phyloP scores from a whole-genome alignment of 2,888 invertebrate species.

The Chelonus formosanus region DNA sequence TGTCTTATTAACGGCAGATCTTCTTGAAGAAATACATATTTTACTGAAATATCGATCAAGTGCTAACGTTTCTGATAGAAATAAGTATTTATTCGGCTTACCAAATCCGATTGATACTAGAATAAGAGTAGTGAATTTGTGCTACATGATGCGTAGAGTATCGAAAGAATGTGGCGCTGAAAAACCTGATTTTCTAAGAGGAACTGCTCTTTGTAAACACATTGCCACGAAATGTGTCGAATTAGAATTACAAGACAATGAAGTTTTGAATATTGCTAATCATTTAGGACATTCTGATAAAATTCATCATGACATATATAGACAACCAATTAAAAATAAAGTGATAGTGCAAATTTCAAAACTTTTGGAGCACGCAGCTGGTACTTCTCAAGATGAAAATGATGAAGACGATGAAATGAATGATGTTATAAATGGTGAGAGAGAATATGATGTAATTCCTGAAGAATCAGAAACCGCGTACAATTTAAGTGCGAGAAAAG shows the following conservation, averaged over 20 bases:
- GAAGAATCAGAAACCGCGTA: too few relatives aligned
- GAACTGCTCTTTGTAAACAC: conserved; percentile 33
- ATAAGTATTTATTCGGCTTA: conserved; percentile 35
- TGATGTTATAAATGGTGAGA: too few relatives aligned
- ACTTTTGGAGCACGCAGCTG: conserved; percentile 29
- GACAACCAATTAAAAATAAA: conserved; percentile 37
- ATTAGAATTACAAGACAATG: conserved; percentile 20
- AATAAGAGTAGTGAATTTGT: conserved; percentile 40
- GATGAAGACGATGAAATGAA: too few relatives aligned
- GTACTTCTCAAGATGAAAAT: too few relatives aligned
- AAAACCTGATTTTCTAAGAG: conserved; percentile 37
- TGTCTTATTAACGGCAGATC: conserved; percentile 19
- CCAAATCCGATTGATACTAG: background rate
- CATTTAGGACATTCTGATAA: conserved; percentile 31
- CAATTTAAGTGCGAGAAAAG: too few relatives aligned
- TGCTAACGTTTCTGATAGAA: conserved; percentile 24
- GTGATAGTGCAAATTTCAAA: conserved; percentile 41
- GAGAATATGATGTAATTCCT: too few relatives aligned
- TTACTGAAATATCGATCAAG: conserved; percentile 22
- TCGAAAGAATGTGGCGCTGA: conserved; percentile 42
- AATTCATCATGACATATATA: conserved; percentile 35
- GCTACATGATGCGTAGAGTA: conserved; percentile 39
- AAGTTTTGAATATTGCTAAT: conserved; percentile 14
- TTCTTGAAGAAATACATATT: background rate
- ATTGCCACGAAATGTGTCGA: conserved; percentile 33